phyloP scores from a whole-genome alignment of 1,140 invertebrate genomes.

The Callitettix versicolor region DNA sequence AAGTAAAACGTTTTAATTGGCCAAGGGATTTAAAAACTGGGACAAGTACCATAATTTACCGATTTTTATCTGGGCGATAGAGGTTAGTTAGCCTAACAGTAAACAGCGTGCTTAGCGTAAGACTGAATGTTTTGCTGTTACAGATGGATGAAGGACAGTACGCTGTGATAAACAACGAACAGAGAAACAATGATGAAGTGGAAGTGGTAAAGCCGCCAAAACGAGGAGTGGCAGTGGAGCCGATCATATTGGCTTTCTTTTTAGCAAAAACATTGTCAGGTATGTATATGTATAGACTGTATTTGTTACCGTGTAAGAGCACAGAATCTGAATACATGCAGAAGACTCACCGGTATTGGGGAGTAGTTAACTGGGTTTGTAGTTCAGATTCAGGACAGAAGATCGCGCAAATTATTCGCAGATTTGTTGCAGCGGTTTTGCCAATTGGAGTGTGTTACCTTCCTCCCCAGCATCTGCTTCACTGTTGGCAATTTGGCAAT shows the following conservation, averaged over 20 bases:
- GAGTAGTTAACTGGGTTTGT: background rate
- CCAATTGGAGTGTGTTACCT: no score
- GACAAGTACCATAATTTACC: no score
- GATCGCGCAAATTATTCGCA: background rate
- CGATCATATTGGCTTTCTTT: conserved; percentile 1
- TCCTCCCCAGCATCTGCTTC: background rate
- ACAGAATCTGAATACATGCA: background rate
- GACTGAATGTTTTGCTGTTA: background rate
- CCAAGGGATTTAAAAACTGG: no score
- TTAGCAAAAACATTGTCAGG: conserved; percentile 3
- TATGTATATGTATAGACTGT: background rate
- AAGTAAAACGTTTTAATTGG: no score
- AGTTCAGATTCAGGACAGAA: no score
- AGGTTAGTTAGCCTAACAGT: no score
- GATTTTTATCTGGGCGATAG: no score
- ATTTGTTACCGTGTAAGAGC: background rate
- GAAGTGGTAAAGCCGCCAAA: background rate
- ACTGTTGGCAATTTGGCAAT: background rate
- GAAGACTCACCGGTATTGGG: no score
- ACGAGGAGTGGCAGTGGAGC: background rate
- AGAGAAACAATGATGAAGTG: background rate
- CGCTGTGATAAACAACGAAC: background rate
- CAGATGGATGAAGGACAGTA: background rate
- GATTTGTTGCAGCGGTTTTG: no score
- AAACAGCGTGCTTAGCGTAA: no score